Base-by-base conservation (phyloP, 2,888 invertebrate genomes). In the Thera obeliscata region DNA sequence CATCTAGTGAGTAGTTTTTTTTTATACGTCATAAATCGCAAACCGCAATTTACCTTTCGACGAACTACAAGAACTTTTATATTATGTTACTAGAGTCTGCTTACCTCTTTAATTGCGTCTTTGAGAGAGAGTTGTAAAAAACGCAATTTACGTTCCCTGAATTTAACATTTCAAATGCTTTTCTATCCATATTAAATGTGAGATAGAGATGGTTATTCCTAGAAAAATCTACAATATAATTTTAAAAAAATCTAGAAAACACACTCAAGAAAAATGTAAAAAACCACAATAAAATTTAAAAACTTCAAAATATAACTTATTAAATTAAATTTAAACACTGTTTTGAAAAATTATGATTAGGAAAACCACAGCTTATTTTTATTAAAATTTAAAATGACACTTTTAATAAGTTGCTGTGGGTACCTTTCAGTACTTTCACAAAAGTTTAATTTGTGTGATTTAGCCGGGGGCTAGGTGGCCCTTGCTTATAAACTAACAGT, bases 401-500 rank as follows among this genome's bases (percentile, higher is more conserved):
- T 56, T 56, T 36, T 55, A 41, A 5, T 41, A 38, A 38, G n/a
- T 38, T 36, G 52, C 2, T 4, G 3, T 33, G 36, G 36, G 35
- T 66, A 75, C 92, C 92, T 93, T 86, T 87, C 89, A 90, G 78
- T 82, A 90, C 84, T 89, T 91, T 92, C 89, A 89, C 93, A 82
- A 84, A 72, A 71, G 71, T 77, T 82, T 83, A 76, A 75, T 79
- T 75, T 67, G 77, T 9, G 8, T 84, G 82, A 79, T 81, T 84
- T 80, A 81, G 83, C 81, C 76, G 85, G 90, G 87, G 86, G 81
- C 79, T 70, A 75, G 81, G 57, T 58, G 81, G 90, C 92, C 91
- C 87, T 84, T 74, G 78, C 77, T 84, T 22, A 22, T 22, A 22
- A 22, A 22, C 22, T 22, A 22, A 22, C 22, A 22, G 22, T 22